These are phyloP conservation scores for Pammene aurita DNA, from an alignment of 2,888 invertebrate species.

Conservation along the genomic window DNA sequence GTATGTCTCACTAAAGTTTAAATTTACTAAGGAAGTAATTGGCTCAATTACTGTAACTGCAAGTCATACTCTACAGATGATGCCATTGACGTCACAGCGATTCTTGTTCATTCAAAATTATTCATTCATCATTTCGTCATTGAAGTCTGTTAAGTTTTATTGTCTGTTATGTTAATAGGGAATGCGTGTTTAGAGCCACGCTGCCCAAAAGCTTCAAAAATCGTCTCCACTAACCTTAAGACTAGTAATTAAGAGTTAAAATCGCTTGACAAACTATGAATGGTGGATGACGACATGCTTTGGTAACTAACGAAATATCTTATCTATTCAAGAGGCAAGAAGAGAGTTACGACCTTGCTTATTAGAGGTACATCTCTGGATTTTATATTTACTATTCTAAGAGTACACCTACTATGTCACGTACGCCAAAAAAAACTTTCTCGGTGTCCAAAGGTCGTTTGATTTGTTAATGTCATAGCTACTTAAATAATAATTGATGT, in stretches of 20 bases:
- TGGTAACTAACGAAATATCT: slow-evolving; percentile 1
- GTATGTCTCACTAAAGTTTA: no score
- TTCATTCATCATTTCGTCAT: background rate
- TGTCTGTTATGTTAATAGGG: slow-evolving; percentile 18
- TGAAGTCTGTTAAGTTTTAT: slow-evolving; percentile 10
- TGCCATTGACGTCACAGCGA: background rate
- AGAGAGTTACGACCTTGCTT: background rate
- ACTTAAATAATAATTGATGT: background rate
- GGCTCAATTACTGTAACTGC: no score
- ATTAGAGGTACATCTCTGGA: slow-evolving; percentile 3
- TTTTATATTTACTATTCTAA: slow-evolving; percentile 6
- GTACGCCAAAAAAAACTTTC: slow-evolving; percentile 23
- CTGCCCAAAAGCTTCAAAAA: background rate
- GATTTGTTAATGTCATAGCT: slow-evolving; percentile 1
- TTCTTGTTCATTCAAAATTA: background rate
- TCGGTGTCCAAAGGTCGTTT: slow-evolving; percentile 6
- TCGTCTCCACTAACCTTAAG: background rate
- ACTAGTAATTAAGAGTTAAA: background rate
- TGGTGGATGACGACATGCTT: background rate
- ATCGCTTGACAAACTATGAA: background rate
- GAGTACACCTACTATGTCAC: slow-evolving; percentile 17
- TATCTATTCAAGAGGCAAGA: background rate
- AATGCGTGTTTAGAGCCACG: slow-evolving; percentile 14
- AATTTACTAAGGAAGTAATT: no score
- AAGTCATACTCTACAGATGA: no score